Evolutionary conservation across 23 tunicate genomes (phyloP).

Genomic region (Ascidia mentula): DNA sequence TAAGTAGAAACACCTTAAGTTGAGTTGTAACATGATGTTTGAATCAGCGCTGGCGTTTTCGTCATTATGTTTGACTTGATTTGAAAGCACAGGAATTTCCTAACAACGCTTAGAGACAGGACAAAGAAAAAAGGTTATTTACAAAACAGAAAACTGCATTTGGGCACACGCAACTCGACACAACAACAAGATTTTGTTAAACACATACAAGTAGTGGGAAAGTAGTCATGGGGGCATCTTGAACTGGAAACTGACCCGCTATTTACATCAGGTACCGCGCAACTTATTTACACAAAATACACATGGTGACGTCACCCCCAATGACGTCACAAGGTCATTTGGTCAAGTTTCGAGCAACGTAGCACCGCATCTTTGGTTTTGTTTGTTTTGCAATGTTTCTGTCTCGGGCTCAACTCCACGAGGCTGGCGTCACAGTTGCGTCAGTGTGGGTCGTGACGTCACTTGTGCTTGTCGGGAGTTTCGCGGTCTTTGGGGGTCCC

Average conservation of each 20-base stretch:
- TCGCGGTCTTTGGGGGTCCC: constrained; percentile 27
- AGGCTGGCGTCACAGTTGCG: background rate
- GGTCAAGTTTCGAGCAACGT: background rate
- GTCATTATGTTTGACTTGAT: background rate
- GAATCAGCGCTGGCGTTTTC: background rate
- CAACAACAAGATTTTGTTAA: background rate
- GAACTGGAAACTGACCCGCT: background rate
- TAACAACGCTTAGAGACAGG: background rate
- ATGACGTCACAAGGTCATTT: background rate
- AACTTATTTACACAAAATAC: background rate
- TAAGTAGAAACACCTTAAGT: background rate
- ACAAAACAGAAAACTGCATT: background rate
- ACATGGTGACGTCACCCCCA: background rate
- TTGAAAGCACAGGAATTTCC: background rate
- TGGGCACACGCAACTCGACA: background rate
- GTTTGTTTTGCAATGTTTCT: background rate
- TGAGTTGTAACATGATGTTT: background rate
- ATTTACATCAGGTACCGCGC: background rate
- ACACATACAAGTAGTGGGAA: background rate
- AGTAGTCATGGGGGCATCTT: background rate
- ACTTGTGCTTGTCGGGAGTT: constrained; percentile 63
- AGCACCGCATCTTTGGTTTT: background rate
- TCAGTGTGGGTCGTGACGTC: background rate
- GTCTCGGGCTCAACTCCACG: background rate
- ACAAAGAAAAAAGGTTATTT: background rate